phyloP scores from a whole-genome alignment of 2,797 vertebrate genomes.

The Hapalemur alaotrensis region DNA sequence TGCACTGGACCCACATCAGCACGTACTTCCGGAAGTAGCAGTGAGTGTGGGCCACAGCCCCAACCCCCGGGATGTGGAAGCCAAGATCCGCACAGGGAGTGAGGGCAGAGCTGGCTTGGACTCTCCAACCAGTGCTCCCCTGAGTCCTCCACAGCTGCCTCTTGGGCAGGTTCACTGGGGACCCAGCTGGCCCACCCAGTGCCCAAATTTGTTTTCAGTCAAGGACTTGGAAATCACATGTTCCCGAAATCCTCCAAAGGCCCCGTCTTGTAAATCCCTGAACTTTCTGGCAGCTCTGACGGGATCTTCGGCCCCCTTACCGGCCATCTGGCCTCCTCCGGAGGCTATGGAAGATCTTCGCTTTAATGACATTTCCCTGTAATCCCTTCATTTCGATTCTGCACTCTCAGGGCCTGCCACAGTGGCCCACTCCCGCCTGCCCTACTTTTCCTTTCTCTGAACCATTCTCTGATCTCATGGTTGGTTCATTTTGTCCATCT shows the following conservation, averaged over 20 bases:
- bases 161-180: background rate
- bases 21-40: background rate
- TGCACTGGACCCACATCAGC: background rate
- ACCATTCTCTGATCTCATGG: background rate
- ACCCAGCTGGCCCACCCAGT: background rate
- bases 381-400: background rate
- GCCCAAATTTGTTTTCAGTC: background rate
- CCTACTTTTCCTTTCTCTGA: conserved; percentile 4
- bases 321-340: background rate
- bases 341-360: background rate
- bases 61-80: background rate
- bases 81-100: background rate
- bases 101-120: background rate
- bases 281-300: background rate
- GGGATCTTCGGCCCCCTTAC: background rate
- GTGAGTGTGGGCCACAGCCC: background rate
- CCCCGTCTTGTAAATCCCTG: background rate
- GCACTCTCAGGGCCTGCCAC: background rate
- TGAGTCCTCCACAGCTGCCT: background rate
- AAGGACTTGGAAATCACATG: background rate
- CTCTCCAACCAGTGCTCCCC: too few relatives aligned
- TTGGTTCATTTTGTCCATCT: background rate
- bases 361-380: background rate
- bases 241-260: background rate
- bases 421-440: background rate